Percentiles rank a stretch among this genome's conserved stretches.
Conservation (phyloP, 30 jellyfish, hydroid and myxozoan genomes). For the Aurelia sp. region DNA sequence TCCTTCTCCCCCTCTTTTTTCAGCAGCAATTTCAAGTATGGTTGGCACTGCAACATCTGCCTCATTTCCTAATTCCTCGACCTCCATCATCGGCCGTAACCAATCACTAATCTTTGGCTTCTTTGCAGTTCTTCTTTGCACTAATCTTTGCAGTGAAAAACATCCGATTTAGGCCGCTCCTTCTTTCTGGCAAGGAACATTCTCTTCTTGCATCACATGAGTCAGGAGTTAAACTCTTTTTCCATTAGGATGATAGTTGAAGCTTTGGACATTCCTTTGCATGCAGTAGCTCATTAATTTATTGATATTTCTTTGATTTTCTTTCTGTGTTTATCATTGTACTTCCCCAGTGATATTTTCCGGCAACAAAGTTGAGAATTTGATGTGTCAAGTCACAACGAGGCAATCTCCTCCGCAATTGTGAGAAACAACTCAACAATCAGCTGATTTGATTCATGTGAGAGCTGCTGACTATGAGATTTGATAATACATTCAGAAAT, state of each 20-base stretch:
- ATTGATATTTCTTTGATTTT: background rate
- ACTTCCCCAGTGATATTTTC: background rate
- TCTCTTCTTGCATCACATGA: background rate
- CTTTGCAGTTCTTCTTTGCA: too few relatives aligned
- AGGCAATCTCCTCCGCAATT: conserved; percentile 7
- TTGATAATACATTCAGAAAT: too few relatives aligned
- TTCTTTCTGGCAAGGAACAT: background rate
- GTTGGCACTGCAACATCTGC: background rate
- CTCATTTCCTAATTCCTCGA: background rate
- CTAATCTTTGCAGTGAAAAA: background rate
- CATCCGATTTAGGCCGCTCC: conserved; percentile 2
- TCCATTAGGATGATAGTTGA: too few relatives aligned
- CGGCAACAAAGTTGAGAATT: background rate
- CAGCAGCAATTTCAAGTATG: background rate
- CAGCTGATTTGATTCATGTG: too few relatives aligned
- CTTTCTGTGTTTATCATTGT: background rate
- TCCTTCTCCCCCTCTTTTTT: background rate
- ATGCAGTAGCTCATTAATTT: background rate
- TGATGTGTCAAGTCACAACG: conserved; percentile 20
- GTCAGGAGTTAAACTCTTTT: background rate
- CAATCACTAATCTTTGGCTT: background rate
- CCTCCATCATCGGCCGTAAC: background rate
- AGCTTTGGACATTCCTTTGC: background rate
- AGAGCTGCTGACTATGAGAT: too few relatives aligned
- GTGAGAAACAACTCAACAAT: too few relatives aligned